These are phyloP conservation scores for Machimus atricapillus DNA, from an alignment of 2,888 invertebrate genomes.

Conservation along the genomic window DNA sequence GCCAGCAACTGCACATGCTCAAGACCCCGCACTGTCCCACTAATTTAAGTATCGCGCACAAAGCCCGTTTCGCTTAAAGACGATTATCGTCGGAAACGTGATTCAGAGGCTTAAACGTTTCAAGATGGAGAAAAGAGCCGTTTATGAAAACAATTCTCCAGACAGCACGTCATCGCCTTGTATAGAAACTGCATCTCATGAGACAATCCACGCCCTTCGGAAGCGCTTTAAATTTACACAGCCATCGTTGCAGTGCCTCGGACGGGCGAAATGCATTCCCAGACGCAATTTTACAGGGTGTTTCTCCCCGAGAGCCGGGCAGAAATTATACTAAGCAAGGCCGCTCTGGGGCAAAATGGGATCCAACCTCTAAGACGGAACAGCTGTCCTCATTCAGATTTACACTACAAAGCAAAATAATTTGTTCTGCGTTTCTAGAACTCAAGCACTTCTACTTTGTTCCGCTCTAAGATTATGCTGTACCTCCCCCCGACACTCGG, in stretches of 20 bases:
- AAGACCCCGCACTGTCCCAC: neutral
- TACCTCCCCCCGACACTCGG: neutral
- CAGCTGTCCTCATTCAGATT: conserved; percentile 12
- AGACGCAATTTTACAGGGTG: neutral
- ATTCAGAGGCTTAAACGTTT: neutral
- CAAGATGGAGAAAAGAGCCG: neutral
- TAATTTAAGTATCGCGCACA: neutral
- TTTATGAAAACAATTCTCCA: neutral
- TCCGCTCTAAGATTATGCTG: neutral
- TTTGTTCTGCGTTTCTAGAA: neutral
- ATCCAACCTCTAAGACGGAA: neutral
- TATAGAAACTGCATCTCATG: neutral
- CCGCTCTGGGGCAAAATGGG: neutral
- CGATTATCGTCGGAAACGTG: neutral
- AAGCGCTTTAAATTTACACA: neutral
- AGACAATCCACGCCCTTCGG: neutral
- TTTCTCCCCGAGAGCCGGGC: neutral
- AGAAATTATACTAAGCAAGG: neutral
- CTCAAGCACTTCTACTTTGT: neutral
- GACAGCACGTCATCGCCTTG: neutral
- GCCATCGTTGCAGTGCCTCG: neutral
- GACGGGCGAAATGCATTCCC: neutral
- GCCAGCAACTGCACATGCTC: neutral
- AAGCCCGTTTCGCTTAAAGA: neutral
- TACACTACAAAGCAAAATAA: neutral